Conservation (phyloP, 1,140 invertebrate genomes). For the Caenorhabditis tropicalis region DNA sequence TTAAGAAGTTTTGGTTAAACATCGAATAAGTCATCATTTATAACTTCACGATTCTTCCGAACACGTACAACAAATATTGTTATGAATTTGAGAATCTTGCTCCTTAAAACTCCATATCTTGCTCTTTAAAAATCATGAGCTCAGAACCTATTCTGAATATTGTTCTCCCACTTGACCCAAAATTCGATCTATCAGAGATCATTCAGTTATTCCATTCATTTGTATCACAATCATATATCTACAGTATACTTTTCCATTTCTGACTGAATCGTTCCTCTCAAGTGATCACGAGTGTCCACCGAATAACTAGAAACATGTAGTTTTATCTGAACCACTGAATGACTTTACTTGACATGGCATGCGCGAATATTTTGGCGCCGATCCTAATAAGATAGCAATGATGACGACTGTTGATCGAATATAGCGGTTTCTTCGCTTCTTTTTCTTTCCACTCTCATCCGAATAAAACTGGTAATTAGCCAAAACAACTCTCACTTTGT, state of each 20-base stretch:
- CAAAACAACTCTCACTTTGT: slow-evolving; percentile 42
- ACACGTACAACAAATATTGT: too few relatives aligned
- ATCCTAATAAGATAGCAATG: slow-evolving; percentile 29
- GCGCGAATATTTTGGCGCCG: slow-evolving; percentile 25
- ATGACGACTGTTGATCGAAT: slow-evolving; percentile 30
- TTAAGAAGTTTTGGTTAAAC: too few relatives aligned
- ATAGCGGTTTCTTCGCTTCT: slow-evolving; percentile 13
- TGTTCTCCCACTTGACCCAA: too few relatives aligned
- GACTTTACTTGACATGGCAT: slow-evolving; percentile 33
- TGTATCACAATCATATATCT: too few relatives aligned
- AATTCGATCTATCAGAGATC: too few relatives aligned
- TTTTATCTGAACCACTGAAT: slow-evolving; percentile 6
- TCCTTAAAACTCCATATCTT: too few relatives aligned
- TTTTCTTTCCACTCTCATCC: not conserved
- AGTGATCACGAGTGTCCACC: not conserved
- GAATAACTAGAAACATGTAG: slow-evolving; percentile 13
- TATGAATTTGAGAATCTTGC: too few relatives aligned
- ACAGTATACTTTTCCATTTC: not conserved
- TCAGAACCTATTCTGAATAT: too few relatives aligned
- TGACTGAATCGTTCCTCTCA: not conserved
- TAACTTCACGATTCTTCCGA: too few relatives aligned
- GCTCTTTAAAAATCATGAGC: too few relatives aligned
- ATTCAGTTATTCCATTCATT: too few relatives aligned
- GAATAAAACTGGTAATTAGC: slow-evolving; percentile 35
- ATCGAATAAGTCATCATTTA: too few relatives aligned